phyloP scores from a whole-genome alignment of 2,888 invertebrate species.

The Melanargia galathea region DNA sequence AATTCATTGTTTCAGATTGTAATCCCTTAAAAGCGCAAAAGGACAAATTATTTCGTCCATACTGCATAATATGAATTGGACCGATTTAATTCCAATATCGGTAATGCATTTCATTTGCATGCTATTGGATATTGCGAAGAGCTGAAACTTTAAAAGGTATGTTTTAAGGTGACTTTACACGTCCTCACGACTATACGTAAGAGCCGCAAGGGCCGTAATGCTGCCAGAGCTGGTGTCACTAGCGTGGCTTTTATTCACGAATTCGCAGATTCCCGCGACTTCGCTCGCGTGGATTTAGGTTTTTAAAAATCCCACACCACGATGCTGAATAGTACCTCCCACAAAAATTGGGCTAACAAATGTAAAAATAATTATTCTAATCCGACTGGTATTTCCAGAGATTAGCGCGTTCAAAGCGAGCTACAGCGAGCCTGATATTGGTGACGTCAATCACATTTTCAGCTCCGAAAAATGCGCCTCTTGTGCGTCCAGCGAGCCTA shows the following conservation, averaged over 20 bases:
- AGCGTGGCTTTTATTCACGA: no score
- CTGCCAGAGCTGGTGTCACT: no score
- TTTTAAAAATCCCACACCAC: no score
- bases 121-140: constrained; percentile 29
- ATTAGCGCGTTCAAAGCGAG: no score
- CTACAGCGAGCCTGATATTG: not conserved
- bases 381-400: no score
- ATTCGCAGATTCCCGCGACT: no score
- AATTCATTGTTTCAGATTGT: constrained; percentile 7
- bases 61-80: constrained; percentile 34
- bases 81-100: constrained; percentile 39
- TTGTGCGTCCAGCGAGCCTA: no score
- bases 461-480: not conserved
- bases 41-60: constrained; percentile 26
- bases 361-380: no score
- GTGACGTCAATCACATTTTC: not conserved
- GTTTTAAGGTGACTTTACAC: constrained; percentile 2
- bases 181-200: not conserved
- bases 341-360: no score
- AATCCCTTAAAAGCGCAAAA: constrained; percentile 32
- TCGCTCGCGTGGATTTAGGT: no score
- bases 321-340: no score
- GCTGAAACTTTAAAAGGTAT: constrained; percentile 29
- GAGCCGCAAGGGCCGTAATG: not conserved
- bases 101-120: constrained; percentile 38